phyloP scores from a whole-genome alignment of 2,113 vertebrate genomes.

The Carassius gibelio region DNA sequence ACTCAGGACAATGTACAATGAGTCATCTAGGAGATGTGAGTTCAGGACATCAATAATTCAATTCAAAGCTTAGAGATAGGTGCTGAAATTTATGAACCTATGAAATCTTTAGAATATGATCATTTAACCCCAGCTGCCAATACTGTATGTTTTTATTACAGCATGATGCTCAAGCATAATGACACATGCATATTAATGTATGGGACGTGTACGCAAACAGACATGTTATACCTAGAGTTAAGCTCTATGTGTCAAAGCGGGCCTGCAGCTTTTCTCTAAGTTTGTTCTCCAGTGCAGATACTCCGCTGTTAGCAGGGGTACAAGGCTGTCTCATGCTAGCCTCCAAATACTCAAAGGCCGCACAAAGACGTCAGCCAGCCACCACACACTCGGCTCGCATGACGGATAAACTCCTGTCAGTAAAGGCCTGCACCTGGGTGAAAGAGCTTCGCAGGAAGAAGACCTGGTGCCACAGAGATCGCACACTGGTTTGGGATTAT shows the following conservation, averaged over 20 bases:
- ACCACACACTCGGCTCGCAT: constrained; percentile 71
- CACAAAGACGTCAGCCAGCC: constrained; percentile 67
- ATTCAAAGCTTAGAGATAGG: not conserved
- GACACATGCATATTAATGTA: constrained; percentile 17
- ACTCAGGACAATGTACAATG: constrained; percentile 35
- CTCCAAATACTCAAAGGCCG: constrained; percentile 76
- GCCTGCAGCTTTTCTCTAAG: constrained; percentile 79
- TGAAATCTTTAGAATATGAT: constrained; percentile 24
- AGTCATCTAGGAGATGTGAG: constrained; percentile 37
- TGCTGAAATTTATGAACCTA: constrained; percentile 17
- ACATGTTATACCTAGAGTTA: constrained; percentile 74
- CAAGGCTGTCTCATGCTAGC: constrained; percentile 63
- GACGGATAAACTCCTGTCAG: constrained; percentile 76
- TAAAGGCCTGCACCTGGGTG: too few species aligned
- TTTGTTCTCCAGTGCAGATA: constrained; percentile 70
- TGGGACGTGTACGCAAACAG: not conserved
- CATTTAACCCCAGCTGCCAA: constrained; percentile 8
- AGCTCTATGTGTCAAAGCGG: constrained; percentile 74
- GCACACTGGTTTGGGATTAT: not conserved
- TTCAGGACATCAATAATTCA: constrained; percentile 30
- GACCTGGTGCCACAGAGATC: too few species aligned
- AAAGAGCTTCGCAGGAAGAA: too few species aligned
- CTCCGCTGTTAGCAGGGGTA: constrained; percentile 60
- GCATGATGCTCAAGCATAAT: not conserved
- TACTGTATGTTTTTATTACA: not conserved